Conservation (phyloP, 2,113 vertebrate species). For the Cavia porcellus region DNA sequence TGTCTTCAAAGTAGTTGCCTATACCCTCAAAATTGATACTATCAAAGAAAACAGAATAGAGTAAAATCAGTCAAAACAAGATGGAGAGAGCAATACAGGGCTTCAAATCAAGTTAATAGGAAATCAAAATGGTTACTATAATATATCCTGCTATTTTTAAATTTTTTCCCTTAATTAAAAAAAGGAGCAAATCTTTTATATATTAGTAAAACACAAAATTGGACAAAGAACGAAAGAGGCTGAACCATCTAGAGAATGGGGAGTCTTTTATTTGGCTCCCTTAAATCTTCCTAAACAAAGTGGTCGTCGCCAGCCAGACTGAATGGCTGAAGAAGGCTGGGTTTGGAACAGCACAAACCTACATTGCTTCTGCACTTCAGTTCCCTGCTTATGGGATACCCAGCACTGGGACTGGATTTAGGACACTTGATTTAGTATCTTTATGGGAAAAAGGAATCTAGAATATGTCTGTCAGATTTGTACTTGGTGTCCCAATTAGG, state of each 20-base stretch:
- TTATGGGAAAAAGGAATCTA: not conserved
- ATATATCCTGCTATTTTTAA: no score
- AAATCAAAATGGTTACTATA: no score
- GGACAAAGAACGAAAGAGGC: not conserved
- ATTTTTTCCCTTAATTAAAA: no score
- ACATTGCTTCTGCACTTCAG: rapidly evolving
- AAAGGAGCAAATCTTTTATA: not conserved
- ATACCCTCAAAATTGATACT: no score
- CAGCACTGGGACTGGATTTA: not conserved
- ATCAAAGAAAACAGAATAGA: no score
- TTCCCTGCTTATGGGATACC: not conserved
- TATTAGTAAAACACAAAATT: not conserved
- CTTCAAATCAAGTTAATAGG: no score
- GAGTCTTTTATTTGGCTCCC: not conserved
- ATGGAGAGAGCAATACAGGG: no score
- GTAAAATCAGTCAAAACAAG: no score
- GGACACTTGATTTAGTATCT: not conserved
- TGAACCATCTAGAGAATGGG: not conserved
- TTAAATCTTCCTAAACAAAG: not conserved
- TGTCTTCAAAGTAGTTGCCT: no score
- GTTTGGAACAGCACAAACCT: not conserved
- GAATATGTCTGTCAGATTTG: not conserved
- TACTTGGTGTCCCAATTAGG: constrained; percentile 16
- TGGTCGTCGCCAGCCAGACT: not conserved
- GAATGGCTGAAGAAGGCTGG: not conserved